A percentile compares a stretch with the other conserved stretches of the same genome.
Conservation (phyloP, 2,888 invertebrate species). For the Ypsolopha scabrella region DNA sequence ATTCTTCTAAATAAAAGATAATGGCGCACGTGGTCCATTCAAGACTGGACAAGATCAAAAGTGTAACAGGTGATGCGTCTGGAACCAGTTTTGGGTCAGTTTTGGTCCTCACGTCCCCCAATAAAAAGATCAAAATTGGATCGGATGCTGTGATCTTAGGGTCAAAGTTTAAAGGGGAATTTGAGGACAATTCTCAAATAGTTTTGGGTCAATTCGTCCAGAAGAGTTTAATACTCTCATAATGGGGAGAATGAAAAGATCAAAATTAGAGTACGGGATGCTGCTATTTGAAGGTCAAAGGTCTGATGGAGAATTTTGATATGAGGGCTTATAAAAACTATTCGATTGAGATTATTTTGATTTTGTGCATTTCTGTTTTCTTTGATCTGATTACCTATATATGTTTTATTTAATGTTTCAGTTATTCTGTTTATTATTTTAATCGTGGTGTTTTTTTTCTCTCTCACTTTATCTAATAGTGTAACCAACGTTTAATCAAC, state of each 20-base stretch:
- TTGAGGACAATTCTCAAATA: too few relatives aligned
- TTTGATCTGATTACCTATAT: too few relatives aligned
- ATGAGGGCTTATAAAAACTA: too few relatives aligned
- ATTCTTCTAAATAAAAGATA: background rate
- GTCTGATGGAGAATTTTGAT: conserved; percentile 1
- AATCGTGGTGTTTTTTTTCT: too few relatives aligned
- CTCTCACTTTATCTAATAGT: too few relatives aligned
- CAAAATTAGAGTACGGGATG: background rate
- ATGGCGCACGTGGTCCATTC: background rate
- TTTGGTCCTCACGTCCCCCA: background rate
- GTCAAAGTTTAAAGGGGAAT: background rate
- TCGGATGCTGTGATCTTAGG: background rate
- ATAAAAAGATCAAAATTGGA: background rate
- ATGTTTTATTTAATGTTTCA: too few relatives aligned
- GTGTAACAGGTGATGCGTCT: conserved; percentile 9
- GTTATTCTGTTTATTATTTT: too few relatives aligned
- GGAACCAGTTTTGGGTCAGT: background rate
- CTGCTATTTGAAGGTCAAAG: background rate
- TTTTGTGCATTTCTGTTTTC: too few relatives aligned
- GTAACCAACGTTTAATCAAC: too few relatives aligned
- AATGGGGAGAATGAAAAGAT: background rate
- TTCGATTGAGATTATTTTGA: too few relatives aligned
- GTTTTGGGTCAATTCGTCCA: too few relatives aligned
- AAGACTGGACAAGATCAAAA: conserved; percentile 11
- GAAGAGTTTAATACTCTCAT: background rate